A percentile compares a stretch with the other conserved stretches of the same genome.
These are phyloP conservation scores for Crotalus viridis DNA, from an alignment of 2,113 vertebrate genomes.

Conservation along the genomic window DNA sequence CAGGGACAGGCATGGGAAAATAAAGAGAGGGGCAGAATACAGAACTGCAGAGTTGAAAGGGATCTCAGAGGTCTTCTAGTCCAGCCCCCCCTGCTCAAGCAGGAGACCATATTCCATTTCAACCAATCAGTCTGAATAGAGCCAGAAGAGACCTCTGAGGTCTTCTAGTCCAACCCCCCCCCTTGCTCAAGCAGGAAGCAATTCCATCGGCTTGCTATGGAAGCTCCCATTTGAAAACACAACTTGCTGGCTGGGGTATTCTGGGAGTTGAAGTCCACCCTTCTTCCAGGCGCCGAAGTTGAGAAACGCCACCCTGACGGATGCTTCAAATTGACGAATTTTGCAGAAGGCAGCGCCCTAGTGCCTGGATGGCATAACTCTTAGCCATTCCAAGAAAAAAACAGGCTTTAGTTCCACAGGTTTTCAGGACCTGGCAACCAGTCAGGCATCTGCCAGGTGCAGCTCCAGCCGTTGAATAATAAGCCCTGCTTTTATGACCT, in stretches of 20 bases:
- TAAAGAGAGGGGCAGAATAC: no score
- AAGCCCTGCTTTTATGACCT: slow-evolving; percentile 50
- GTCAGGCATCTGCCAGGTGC: slow-evolving; percentile 42
- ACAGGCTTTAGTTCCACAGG: slow-evolving; percentile 3
- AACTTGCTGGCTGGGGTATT: neutral
- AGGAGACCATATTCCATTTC: no score
- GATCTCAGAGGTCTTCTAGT: no score
- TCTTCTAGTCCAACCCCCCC: no score
- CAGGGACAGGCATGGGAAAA: neutral
- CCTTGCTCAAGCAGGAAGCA: no score
- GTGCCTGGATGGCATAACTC: neutral
- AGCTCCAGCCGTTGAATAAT: slow-evolving; percentile 37
- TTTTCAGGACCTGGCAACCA: slow-evolving; percentile 19
- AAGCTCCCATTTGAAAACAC: no score
- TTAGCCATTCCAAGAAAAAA: slow-evolving; percentile 3
- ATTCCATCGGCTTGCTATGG: no score
- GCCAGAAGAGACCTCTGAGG: no score
- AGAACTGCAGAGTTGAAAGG: no score
- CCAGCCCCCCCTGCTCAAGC: no score
- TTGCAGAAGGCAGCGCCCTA: neutral
- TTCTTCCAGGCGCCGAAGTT: no score
- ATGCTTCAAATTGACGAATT: neutral
- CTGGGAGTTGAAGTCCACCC: neutral
- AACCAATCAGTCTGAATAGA: no score
- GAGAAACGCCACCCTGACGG: neutral